Evolutionary conservation across 2,888 invertebrate species (phyloP), one percentile per base, ranked within the genome.

Genomic region (Coelopa pilipes): DNA sequence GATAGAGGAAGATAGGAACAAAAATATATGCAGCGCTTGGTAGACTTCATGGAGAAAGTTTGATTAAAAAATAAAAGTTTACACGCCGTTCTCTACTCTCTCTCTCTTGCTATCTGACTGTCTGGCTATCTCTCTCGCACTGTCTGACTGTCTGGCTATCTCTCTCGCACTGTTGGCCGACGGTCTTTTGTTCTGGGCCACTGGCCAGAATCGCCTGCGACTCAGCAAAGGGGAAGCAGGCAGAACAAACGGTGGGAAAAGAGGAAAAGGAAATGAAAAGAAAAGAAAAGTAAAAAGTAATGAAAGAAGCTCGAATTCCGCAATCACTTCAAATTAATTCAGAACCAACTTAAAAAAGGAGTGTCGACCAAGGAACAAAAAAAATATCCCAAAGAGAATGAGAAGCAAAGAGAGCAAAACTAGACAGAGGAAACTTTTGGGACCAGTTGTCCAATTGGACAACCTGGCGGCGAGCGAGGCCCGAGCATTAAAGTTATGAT

Each of bases 51-150:
- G 77, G 78, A 75, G 74, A 82, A 82, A 82, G 76, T 82, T 82
- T 83, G 82, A 83, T 82, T 83, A 82, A 83, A 45, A 81, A 81
- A 82, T 79, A 78, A 70, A 76, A 74, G 63, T 69, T 74, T 65
- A 47, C 70, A 49, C 21, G 57, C 50, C 15, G 59, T 59, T 57
- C 62, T 47, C 13, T 17, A 1, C 47, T 21, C 11, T 57, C 11
- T 55, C 12, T 63, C n/a, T 63, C 17, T 46, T 34, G 1, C 12
- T 46, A 4, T 46, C 15, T 17, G 9, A 34, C n/a, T n/a, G n/a
- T n/a, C n/a, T n/a, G n/a, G n/a, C n/a, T n/a, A n/a, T n/a, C n/a
- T 46, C n/a, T 46, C 45, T 12, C 17, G 1, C 15, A 5, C 17
- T 45, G 10, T 46, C 1, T 13, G n/a, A 34, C 34, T 7, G 62